These are phyloP conservation scores for Drosophila trapezifrons DNA, from an alignment of 1,140 invertebrate genomes.

Conservation along the genomic window DNA sequence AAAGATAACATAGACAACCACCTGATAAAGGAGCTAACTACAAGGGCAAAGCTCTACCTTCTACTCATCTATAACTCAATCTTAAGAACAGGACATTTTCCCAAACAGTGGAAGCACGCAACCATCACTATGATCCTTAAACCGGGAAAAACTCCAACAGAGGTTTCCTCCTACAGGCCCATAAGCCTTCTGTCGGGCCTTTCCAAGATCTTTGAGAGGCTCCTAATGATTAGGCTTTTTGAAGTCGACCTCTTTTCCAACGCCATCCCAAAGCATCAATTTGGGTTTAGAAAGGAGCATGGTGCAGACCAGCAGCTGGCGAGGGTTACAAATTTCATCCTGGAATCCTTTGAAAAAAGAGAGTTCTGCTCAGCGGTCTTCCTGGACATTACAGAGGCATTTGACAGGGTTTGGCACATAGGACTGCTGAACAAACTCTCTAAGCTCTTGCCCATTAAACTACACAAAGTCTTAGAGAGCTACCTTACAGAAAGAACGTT, in stretches of 20 bases:
- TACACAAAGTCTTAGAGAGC: constrained; percentile 1
- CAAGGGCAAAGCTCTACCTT: not conserved
- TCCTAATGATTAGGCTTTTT: not conserved
- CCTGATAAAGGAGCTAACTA: not conserved
- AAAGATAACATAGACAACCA: constrained; percentile 1
- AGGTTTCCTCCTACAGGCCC: not conserved
- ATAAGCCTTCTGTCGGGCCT: not conserved
- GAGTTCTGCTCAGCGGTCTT: constrained; percentile 10
- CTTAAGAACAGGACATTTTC: not conserved
- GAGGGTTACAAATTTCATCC: not conserved
- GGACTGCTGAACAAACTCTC: constrained; percentile 22
- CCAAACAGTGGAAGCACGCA: constrained; percentile 1
- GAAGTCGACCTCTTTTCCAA: not conserved
- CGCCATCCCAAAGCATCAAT: constrained; percentile 10
- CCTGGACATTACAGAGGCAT: constrained; percentile 17
- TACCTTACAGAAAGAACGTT: constrained; percentile 24
- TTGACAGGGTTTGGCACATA: constrained; percentile 21
- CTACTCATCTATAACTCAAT: constrained; percentile 5
- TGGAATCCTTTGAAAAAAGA: not conserved
- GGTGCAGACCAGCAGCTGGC: constrained; percentile 4
- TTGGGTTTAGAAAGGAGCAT: constrained; percentile 19
- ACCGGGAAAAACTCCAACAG: constrained; percentile 9
- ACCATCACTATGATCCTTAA: not conserved
- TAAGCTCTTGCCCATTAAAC: not conserved
- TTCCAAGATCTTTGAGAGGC: constrained; percentile 6